A percentile compares a stretch with the other conserved stretches of the same genome.
These are phyloP conservation scores for Paralinhomoeus sp. DNA, from an alignment of 2,888 invertebrate genomes.

Conservation along the genomic window DNA sequence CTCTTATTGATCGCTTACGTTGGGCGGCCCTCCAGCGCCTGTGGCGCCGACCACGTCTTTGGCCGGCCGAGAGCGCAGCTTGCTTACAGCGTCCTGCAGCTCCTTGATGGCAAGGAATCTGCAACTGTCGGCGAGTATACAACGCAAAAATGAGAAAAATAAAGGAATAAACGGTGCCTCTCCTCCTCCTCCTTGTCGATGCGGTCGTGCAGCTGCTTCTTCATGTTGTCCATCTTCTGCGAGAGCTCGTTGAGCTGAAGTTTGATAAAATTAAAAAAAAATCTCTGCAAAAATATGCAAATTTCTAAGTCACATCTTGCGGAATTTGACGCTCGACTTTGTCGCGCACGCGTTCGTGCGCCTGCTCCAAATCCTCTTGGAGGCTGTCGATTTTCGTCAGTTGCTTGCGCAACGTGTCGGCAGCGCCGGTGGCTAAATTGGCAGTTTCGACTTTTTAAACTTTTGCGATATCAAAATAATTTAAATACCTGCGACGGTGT, in stretches of 20 bases:
- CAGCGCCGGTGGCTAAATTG: too few relatives aligned
- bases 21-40: background rate
- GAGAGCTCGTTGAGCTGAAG: constrained; percentile 20
- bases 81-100: constrained; percentile 20
- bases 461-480: too few relatives aligned
- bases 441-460: too few relatives aligned
- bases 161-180: too few relatives aligned
- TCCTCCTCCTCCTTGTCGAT: constrained; percentile 23
- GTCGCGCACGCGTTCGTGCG: constrained; percentile 18
- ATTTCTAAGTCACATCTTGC: too few relatives aligned
- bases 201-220: constrained; percentile 17
- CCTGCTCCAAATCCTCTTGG: constrained; percentile 20
- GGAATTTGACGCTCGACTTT: constrained; percentile 21
- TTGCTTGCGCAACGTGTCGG: constrained; percentile 5
- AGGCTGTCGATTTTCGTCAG: constrained; percentile 15
- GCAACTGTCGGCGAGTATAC: too few relatives aligned
- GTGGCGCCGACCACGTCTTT: constrained; percentile 3
- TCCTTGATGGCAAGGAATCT: constrained; percentile 21
- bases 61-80: constrained; percentile 5
- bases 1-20: background rate
- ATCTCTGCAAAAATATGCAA: too few relatives aligned
- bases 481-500: too few relatives aligned
- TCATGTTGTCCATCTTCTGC: constrained; percentile 20
- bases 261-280: too few relatives aligned
- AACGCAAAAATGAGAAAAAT: too few relatives aligned